Base-by-base conservation (phyloP, 1,140 invertebrate species). In the Dufourea novaeangliae region DNA sequence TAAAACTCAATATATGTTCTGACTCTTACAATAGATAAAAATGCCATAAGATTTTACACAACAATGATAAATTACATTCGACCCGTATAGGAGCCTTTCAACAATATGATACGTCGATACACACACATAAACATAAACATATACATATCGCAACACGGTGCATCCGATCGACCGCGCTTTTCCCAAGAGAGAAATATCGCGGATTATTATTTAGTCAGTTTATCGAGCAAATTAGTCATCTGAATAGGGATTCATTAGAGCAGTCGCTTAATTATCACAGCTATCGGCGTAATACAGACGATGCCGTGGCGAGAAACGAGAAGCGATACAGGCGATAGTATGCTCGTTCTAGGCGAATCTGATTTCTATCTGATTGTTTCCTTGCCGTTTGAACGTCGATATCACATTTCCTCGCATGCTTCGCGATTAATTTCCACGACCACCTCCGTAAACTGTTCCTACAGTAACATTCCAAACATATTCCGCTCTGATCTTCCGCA, bases 181-280 rank as follows among this genome's bases (percentile, higher is more conserved):
- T 72, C 67, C 86, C 80, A 56, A 71, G 86, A 83, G 86, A 82
- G 84, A 88, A 82, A 87, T 86, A 86, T 86, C 63, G 82, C 76
- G 86, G 78, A 88, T 88, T 86, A 86, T 88, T 87, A 87, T 88
- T 88, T 86, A 82, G 79, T 81, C 86, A 81, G 86, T 86, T 84
- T 86, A 88, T 86, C 87, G 84, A 78, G 70, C 75, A 86, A 88
- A 88, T 88, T 88, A 88, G 84, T 85, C 79, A 85, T 87, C 77
- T 80, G 82, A 87, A 84, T 86, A 79, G 80, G 66, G 87, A 87
- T 86, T 88, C 87, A 86, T 87, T 88, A 87, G 80, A 86, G 70
- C 56, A 84, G 62, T 79, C 66, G 80, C 84, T 88, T 86, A 87
- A 88, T 88, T 88, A 88, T 87, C 80, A 62, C 32, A 71, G 72